Percentiles rank a stretch among this genome's conserved stretches.
These are phyloP conservation scores for Leistus spinibarbis DNA, from an alignment of 2,888 invertebrate genomes.

Conservation along the genomic window DNA sequence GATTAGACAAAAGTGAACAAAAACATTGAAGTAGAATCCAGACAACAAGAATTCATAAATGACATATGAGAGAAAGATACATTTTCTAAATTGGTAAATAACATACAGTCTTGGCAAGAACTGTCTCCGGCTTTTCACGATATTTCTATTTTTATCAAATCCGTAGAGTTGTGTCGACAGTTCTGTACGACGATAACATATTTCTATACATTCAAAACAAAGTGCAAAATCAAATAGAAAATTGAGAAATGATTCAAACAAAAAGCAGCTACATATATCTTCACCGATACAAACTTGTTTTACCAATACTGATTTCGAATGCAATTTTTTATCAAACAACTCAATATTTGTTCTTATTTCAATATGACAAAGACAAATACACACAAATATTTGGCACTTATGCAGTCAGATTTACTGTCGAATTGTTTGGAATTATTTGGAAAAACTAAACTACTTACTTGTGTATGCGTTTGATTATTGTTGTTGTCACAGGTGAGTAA, in stretches of 20 bases:
- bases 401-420: not conserved
- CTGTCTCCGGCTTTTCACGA: not conserved
- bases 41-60: not conserved
- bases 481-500: conserved; percentile 71
- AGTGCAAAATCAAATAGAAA: not conserved
- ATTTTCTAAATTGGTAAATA: not conserved
- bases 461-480: conserved; percentile 59
- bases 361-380: not conserved
- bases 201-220: conserved; percentile 3
- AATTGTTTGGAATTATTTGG: not conserved
- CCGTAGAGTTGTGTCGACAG: not conserved
- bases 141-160: not conserved
- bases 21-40: too few relatives aligned
- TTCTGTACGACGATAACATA: not conserved
- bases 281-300: not conserved
- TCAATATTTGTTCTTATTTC: not conserved
- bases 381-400: not conserved
- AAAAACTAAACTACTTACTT: conserved; percentile 55
- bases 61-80: not conserved
- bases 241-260: not conserved
- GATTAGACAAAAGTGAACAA: too few relatives aligned
- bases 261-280: not conserved
- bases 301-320: not conserved
- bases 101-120: not conserved
- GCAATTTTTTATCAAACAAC: not conserved